Conservation (phyloP, 1,140 invertebrate species). For the Drosophila prosaltans region DNA sequence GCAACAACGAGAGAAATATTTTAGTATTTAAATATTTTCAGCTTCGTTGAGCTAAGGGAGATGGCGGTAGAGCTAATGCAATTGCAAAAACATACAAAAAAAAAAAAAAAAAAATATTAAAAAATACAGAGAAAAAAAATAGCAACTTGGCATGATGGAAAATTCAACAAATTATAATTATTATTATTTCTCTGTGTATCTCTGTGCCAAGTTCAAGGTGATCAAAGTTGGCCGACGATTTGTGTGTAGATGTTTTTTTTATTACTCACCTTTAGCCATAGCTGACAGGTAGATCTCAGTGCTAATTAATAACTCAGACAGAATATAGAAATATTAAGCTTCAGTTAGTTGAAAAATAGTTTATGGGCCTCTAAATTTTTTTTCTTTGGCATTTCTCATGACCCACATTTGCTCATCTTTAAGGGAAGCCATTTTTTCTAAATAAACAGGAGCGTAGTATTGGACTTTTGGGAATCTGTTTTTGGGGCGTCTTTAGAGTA, state of each 20-base stretch:
- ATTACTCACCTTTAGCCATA: constrained; percentile 56
- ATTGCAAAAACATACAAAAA: constrained; percentile 36
- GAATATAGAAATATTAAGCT: constrained; percentile 29
- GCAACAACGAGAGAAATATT: constrained; percentile 25
- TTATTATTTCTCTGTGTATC: constrained; percentile 11
- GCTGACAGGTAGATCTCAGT: neutral
- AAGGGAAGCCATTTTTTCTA: neutral
- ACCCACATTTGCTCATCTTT: neutral
- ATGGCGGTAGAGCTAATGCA: constrained; percentile 39
- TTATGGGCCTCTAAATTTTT: neutral
- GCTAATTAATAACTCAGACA: constrained; percentile 47
- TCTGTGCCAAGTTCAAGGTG: constrained; percentile 50
- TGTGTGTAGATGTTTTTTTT: constrained; percentile 26
- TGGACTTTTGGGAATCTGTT: no score
- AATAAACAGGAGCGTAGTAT: neutral
- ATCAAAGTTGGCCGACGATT: constrained; percentile 32
- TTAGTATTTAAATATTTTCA: constrained; percentile 58
- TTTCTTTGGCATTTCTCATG: neutral
- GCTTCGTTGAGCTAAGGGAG: constrained; percentile 47
- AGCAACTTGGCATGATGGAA: constrained; percentile 18
- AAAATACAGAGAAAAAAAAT: neutral
- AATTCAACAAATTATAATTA: constrained; percentile 41
- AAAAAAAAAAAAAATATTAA: neutral
- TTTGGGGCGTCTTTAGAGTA: no score
- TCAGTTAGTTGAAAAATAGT: neutral